Base-by-base conservation (phyloP, 2,888 invertebrate species). In the Clistopyga incitator region DNA sequence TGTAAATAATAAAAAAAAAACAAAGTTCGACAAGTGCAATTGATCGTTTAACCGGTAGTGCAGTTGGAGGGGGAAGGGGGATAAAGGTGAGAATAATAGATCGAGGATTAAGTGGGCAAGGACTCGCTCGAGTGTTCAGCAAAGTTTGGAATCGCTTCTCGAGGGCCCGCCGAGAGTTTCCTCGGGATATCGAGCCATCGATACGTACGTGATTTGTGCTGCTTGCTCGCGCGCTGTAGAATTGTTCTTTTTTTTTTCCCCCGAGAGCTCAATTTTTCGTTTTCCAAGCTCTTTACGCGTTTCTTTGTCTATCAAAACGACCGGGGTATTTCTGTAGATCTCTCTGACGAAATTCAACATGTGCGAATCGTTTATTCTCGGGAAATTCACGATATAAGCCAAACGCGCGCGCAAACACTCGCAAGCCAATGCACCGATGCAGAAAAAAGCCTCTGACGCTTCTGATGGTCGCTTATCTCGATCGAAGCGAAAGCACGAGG, bases 311-410 rank as follows among this genome's bases (percentile, higher is more conserved):
- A 2, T 54, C 10, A n/a, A 0, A 1, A 20, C 23, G 3, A 6
- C 56, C 4, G 4, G 13, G 15, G 56, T 56, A 56, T 56, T 56
- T 56, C 25, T 3, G 25, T 25, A 25, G 56, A 56, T 23, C n/a
- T 56, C 52, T 61, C 34, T 18, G 20, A 3, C 8, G 25, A 56
- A 23, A 10, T n/a, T 45, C 84, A 81, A 78, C 81, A 84, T 81
- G 84, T 84, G 81, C 71, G 65, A 64, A 72, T 52, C 45, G 65
- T 84, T 72, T 81, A 77, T 64, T 70, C 61, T 72, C 20, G 65
- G 29, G 47, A 20, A 20, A 67, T 67, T 47, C 47, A 20, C n/a
- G 4, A 8, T 15, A 25, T 29, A 29, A 29, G 29, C 29, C 4
- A 67, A 6, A 1, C 6, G 3, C 10, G 20, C 64, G 47, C 67